Conservation (phyloP, 2,113 vertebrate genomes). For the Nicator chloris region DNA sequence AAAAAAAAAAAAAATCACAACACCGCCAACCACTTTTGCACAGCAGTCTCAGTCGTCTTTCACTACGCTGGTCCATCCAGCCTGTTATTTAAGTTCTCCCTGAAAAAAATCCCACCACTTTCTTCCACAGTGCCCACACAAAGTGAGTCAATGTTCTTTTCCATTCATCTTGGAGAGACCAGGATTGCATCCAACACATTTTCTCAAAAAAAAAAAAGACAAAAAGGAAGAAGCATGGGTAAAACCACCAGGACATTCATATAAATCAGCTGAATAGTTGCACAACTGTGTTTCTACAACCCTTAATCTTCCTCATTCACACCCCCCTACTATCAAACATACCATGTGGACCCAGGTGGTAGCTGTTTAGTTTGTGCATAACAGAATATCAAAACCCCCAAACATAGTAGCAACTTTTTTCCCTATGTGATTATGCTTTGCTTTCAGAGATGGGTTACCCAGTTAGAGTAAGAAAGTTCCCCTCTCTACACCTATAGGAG, state of each 20-base stretch:
- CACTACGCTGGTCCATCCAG: slow-evolving; percentile 23
- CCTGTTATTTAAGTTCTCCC: slow-evolving; percentile 40
- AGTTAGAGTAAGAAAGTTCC: not conserved
- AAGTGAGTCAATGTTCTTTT: slow-evolving; percentile 57
- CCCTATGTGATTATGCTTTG: not conserved
- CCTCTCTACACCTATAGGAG: not conserved
- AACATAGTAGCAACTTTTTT: not conserved
- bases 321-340: not conserved
- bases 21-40: slow-evolving; percentile 50
- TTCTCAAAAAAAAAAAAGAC: not conserved
- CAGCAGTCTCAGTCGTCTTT: slow-evolving; percentile 6
- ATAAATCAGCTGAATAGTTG: slow-evolving; percentile 5
- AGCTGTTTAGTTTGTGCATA: not conserved
- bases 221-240: slow-evolving; percentile 2
- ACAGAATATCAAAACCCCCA: not conserved
- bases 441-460: not conserved
- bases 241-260: not conserved
- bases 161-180: slow-evolving; percentile 42
- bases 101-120: slow-evolving; percentile 35
- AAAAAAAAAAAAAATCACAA: not conserved
- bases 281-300: slow-evolving; percentile 1
- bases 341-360: not conserved
- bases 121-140: slow-evolving; percentile 55
- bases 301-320: slow-evolving; percentile 10
- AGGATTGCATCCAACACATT: slow-evolving; percentile 41